phyloP scores from a whole-genome alignment of 2,113 vertebrate species.

The Sterna hirundo region DNA sequence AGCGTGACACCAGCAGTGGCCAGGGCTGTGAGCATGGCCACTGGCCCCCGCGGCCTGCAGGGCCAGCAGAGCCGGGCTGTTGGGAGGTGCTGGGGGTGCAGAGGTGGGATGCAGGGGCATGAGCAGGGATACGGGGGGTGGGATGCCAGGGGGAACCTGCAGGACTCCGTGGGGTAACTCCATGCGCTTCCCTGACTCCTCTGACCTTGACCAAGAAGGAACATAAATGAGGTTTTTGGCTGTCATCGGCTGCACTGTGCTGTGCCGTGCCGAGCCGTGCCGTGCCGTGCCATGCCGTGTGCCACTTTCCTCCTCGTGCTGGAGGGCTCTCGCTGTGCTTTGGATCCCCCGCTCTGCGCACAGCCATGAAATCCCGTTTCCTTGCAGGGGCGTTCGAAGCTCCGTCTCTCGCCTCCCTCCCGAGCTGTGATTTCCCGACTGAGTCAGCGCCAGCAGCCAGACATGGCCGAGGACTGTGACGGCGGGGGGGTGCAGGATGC shows the following conservation, averaged over 20 bases:
- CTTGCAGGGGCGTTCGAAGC: background rate
- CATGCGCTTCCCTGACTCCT: fast-evolving
- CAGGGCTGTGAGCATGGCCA: fast-evolving
- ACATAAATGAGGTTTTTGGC: background rate
- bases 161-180: fast-evolving
- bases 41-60: fast-evolving
- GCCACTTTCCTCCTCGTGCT: background rate
- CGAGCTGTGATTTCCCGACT: background rate
- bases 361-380: background rate
- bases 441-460: background rate
- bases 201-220: background rate
- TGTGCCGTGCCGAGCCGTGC: fast-evolving
- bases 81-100: background rate
- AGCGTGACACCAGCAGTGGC: background rate
- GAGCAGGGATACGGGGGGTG: background rate
- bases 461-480: background rate
- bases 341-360: background rate
- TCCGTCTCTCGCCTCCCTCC: background rate
- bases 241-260: fast-evolving
- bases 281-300: fast-evolving
- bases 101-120: background rate
- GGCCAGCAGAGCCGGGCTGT: background rate
- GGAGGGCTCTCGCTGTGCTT: background rate
- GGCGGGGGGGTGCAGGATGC: background rate
- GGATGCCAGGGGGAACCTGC: background rate